phyloP scores from a whole-genome alignment of 2,888 invertebrate species.

The Temnothorax unifasciatus region DNA sequence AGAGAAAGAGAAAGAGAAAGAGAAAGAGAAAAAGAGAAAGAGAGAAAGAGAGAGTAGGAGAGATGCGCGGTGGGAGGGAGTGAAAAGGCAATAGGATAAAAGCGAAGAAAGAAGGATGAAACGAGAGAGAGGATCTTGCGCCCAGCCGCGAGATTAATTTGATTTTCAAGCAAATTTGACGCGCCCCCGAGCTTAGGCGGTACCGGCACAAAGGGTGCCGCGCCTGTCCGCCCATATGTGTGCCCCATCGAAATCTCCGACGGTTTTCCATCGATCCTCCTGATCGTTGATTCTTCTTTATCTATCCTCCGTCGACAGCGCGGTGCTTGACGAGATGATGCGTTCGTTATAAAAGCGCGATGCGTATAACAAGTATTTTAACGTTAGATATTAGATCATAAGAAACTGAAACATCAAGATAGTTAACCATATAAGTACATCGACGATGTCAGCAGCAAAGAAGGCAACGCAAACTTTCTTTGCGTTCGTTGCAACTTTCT shows the following conservation, averaged over 20 bases:
- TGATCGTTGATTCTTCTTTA: conserved; percentile 37
- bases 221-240: conserved; percentile 62
- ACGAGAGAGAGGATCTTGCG: conserved; percentile 67
- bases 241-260: conserved; percentile 63
- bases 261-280: conserved; percentile 57
- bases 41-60: conserved; percentile 3
- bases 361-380: conserved; percentile 40
- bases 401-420: conserved; percentile 29
- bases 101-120: conserved; percentile 16
- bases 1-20: conserved; percentile 14
- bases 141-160: conserved; percentile 84
- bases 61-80: conserved; percentile 34
- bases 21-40: not conserved
- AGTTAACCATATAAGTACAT: conserved; percentile 11
- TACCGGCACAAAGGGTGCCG: conserved; percentile 78
- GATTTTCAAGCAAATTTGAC: conserved; percentile 85
- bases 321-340: conserved; percentile 14
- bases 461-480: not conserved
- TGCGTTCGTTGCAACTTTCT: too few relatives aligned
- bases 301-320: conserved; percentile 49
- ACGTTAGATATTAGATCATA: conserved; percentile 21
- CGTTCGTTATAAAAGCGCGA: conserved; percentile 40
- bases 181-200: conserved; percentile 79
- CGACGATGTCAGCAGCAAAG: conserved; percentile 22
- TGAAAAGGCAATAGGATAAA: conserved; percentile 40